Evolutionary conservation across 53 echinoderm and acorn worm species (phyloP).

Genomic region (Glandiceps talaboti): DNA sequence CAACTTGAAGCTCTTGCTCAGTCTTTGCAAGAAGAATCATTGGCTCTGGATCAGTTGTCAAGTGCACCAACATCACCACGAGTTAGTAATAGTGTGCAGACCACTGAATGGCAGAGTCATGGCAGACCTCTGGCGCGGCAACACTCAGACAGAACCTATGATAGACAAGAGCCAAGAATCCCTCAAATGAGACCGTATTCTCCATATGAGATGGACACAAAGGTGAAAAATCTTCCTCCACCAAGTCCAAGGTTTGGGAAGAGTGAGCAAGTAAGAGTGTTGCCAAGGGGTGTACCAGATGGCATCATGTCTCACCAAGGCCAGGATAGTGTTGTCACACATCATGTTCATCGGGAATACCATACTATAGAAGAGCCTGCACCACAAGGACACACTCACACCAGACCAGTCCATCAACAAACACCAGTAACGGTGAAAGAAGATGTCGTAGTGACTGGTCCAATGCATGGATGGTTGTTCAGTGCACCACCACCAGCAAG

Average conservation of each 20-base stretch:
- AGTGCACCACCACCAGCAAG: not conserved
- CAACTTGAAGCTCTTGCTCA: not conserved
- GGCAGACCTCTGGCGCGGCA: not conserved
- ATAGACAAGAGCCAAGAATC: not conserved
- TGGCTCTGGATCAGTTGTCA: not conserved
- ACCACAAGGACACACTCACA: not conserved
- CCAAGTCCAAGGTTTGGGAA: not conserved
- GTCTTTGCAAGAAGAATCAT: not conserved
- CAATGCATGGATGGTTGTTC: no score
- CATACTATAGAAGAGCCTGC: not conserved
- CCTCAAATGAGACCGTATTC: not conserved
- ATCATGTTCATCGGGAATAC: not conserved
- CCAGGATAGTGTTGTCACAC: not conserved
- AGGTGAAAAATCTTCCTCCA: not conserved
- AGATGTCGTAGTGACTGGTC: no score
- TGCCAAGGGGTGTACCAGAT: not conserved
- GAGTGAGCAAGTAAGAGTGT: not conserved
- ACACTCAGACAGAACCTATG: not conserved
- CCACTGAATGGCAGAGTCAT: not conserved
- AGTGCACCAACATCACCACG: not conserved
- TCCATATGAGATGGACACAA: not conserved
- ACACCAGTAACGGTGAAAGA: not conserved
- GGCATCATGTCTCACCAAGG: no score
- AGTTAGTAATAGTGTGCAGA: not conserved
- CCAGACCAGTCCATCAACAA: not conserved